Evolutionary conservation across 2,797 vertebrate genomes (phyloP).

Genomic region (Buphagus erythrorhynchus): DNA sequence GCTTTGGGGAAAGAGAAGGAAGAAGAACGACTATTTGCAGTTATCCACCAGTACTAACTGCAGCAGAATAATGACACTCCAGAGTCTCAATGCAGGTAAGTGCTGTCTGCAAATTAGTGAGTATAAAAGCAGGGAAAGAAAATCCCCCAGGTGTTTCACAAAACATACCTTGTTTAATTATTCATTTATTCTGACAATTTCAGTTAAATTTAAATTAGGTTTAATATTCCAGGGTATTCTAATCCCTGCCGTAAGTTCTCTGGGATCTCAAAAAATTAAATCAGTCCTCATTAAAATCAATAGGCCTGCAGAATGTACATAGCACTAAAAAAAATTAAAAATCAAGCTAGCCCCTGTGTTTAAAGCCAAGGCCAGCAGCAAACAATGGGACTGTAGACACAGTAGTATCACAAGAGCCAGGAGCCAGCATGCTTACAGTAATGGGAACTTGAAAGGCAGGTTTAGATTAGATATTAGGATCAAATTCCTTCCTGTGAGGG

Average conservation of each 20-base stretch:
- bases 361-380: background rate
- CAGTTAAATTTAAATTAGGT: slow-evolving; percentile 4
- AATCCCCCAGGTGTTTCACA: background rate
- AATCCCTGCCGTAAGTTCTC: background rate
- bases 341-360: background rate
- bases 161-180: background rate
- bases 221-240: background rate
- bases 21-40: background rate
- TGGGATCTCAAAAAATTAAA: background rate
- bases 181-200: slow-evolving; percentile 20
- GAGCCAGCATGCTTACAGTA: background rate
- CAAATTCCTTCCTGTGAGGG: background rate
- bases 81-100: background rate
- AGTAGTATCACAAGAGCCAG: background rate
- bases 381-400: background rate
- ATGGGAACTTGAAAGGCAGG: background rate
- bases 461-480: background rate
- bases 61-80: background rate
- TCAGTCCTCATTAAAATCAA: background rate
- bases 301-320: background rate
- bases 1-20: background rate
- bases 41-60: background rate
- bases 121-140: background rate
- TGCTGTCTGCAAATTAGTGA: background rate
- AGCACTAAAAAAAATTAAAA: background rate